Conservation (phyloP, 2,888 invertebrate species). For the Vannuccia rotundouncinata region DNA sequence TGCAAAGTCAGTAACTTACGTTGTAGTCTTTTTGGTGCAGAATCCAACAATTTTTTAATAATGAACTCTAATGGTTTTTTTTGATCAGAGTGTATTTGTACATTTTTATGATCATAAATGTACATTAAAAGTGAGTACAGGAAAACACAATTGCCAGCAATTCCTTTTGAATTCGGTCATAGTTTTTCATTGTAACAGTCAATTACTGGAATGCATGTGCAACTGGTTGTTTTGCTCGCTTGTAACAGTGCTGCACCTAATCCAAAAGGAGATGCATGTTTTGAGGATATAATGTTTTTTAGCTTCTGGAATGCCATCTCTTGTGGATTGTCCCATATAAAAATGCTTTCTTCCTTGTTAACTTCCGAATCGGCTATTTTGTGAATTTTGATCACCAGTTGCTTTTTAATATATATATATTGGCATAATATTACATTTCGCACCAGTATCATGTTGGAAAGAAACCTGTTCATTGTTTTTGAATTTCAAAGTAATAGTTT, state of each 20-base stretch:
- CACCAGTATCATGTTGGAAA: slow-evolving; percentile 5
- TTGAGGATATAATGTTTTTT: background rate
- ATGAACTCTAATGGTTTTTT: background rate
- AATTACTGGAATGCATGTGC: background rate
- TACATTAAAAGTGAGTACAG: background rate
- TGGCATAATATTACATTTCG: slow-evolving; percentile 3
- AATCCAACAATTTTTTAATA: background rate
- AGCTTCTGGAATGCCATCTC: background rate
- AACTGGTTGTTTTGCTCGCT: background rate
- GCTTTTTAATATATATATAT: background rate
- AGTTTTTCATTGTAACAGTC: background rate
- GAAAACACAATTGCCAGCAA: background rate
- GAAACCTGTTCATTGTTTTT: background rate
- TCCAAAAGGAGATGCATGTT: background rate
- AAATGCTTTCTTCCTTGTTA: background rate
- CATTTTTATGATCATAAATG: background rate
- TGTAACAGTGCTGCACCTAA: background rate
- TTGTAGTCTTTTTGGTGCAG: background rate
- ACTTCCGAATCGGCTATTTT: background rate
- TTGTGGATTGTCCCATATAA: background rate
- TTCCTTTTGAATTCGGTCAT: background rate
- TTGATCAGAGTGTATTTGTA: background rate
- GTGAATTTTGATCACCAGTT: background rate
- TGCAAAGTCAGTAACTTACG: background rate
- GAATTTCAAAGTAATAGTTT: background rate